Percentiles rank a stretch among this genome's conserved stretches.
These are phyloP conservation scores for Margaritifera margaritifera DNA, from an alignment of 2,888 invertebrate species.

Conservation along the genomic window DNA sequence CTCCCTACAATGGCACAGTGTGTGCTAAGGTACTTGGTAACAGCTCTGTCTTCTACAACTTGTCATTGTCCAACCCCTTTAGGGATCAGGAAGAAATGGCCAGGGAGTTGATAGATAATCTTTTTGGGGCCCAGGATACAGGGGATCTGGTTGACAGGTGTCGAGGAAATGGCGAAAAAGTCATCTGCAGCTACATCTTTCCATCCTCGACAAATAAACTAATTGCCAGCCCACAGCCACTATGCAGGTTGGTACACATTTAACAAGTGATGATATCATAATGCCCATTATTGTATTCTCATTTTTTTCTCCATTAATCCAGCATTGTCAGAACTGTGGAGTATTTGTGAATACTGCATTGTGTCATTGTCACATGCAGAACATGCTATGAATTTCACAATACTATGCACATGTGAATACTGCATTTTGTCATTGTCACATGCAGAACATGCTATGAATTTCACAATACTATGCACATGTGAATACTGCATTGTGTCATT, in stretches of 20 bases:
- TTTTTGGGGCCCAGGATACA: conserved; percentile 30
- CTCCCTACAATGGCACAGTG: conserved; percentile 56
- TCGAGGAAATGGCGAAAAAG: conserved; percentile 88
- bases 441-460: too few relatives aligned
- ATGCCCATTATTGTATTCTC: too few relatives aligned
- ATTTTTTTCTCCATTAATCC: too few relatives aligned
- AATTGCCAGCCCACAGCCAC: conserved; percentile 32
- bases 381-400: too few relatives aligned
- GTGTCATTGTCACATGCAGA: too few relatives aligned
- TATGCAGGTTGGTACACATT: conserved; percentile 50
- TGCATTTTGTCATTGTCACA: too few relatives aligned
- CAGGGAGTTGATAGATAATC: conserved; percentile 42
- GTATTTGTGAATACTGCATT: too few relatives aligned
- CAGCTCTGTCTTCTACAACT: conserved; percentile 42
- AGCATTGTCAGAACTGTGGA: too few relatives aligned
- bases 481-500: too few relatives aligned
- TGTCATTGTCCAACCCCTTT: conserved; percentile 28
- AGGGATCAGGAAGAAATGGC: conserved; percentile 46
- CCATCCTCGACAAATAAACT: conserved; percentile 80
- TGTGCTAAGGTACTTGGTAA: conserved; percentile 50
- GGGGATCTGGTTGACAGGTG: conserved; percentile 74
- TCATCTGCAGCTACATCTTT: conserved; percentile 93
- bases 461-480: too few relatives aligned
- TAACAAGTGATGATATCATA: too few relatives aligned
- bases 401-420: too few relatives aligned